phyloP scores from a whole-genome alignment of 2,797 vertebrate species.

The Characodon lateralis region DNA sequence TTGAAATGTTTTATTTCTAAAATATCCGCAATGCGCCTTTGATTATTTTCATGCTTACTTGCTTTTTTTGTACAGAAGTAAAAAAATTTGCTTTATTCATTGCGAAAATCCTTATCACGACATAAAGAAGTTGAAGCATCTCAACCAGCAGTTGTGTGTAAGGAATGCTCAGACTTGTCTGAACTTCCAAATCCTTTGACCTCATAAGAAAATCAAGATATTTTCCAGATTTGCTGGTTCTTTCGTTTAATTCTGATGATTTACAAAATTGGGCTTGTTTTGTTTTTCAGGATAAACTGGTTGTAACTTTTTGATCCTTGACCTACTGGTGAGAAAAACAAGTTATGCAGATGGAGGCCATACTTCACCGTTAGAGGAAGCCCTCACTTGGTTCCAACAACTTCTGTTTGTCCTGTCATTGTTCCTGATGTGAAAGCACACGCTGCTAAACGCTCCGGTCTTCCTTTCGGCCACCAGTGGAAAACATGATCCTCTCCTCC shows the following conservation, averaged over 20 bases:
- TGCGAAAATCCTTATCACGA: not conserved
- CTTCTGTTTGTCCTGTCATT: conserved; percentile 56
- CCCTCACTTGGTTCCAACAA: conserved; percentile 35
- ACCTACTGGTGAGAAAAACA: conserved; percentile 31
- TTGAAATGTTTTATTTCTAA: not conserved
- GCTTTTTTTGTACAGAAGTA: not conserved
- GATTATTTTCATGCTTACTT: not conserved
- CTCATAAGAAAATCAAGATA: not conserved
- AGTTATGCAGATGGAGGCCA: not conserved
- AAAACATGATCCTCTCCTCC: conserved; percentile 10
- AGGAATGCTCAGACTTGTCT: not conserved
- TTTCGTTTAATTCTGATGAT: too few relatives aligned
- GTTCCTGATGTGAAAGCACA: conserved; percentile 43
- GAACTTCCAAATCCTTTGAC: not conserved
- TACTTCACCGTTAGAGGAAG: conserved; percentile 54
- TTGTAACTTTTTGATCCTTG: not conserved
- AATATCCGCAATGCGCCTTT: not conserved
- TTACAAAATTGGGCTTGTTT: not conserved
- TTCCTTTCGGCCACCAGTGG: conserved; percentile 23
- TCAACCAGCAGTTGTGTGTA: not conserved
- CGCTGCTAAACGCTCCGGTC: conserved; percentile 24
- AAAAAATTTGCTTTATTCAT: not conserved
- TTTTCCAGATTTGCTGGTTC: not conserved
- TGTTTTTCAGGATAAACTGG: not conserved
- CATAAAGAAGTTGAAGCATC: not conserved